Evolutionary conservation across 2,888 invertebrate species (phyloP), one percentile per base, ranked within the genome.

Genomic region (Lymantria dispar): DNA sequence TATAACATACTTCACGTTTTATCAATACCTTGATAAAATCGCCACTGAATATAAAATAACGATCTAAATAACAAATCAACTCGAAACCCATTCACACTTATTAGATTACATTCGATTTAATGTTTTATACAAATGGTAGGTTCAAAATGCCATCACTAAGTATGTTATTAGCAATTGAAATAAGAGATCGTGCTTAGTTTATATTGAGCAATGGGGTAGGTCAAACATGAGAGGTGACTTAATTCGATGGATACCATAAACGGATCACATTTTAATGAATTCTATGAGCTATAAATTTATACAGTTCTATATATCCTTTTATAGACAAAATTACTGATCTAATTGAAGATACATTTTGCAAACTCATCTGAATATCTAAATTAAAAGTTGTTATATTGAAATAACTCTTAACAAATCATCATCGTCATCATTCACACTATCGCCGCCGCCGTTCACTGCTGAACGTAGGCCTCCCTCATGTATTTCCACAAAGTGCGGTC

Each of bases 201-300:
- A 76, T 70, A 68, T 80, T 82, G 72, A 81, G 83, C 80, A 85
- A 85, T 85, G 73, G 85, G 87, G 83, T 86, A 88, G 87, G 88
- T 88, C 87, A 85, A 69, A 83, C 83, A 83, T 83, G 85, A 75
- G 76, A 70, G 65, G 65, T 65, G 74, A 74, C 78, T 82, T 78
- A 71, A 76, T 78, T 64, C 62, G 53, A 68, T 71, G 51, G 58
- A 57, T 47, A 52, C 48, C 50, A 43, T 62, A 61, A 58, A 60
- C 29, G 47, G 44, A 37, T 9, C 47, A 52, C 60, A 55, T 60
- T 12, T 33, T 1, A 33, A 33, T 33, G 10, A 10, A 33, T 8
- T 3, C 13, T 14, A 40, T 14, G 33, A 14, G 13, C 40, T 14
- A 40, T 40, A 39, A 12, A 14, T 7, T 14, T 14, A 40, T 40